Conservation (phyloP, 2,797 vertebrate species). For the Pantherophis alleghaniensis region DNA sequence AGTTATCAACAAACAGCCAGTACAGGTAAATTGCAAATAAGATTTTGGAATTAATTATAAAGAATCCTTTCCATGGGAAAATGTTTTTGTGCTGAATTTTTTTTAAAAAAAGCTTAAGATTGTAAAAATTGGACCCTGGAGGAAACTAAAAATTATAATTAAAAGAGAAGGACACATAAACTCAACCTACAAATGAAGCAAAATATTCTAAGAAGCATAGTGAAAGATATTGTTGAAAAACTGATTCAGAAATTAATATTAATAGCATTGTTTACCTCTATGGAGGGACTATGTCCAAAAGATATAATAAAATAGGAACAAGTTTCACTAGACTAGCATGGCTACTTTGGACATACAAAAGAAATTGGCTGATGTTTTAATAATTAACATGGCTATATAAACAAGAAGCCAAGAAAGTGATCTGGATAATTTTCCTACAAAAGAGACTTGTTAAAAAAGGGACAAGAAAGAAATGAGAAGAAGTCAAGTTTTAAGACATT, state of each 20-base stretch:
- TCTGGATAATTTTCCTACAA: not conserved
- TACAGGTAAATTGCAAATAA: not conserved
- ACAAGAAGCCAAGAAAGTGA: not conserved
- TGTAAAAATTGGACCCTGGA: not conserved
- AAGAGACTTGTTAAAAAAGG: not conserved
- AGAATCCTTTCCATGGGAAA: not conserved
- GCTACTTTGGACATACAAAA: not conserved
- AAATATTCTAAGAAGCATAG: not conserved
- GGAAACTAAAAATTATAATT: not conserved
- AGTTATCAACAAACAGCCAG: not conserved
- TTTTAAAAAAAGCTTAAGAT: not conserved
- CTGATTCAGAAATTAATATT: not conserved
- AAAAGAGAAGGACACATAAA: not conserved
- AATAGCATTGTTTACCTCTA: not conserved
- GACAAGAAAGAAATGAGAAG: not conserved
- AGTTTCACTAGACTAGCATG: not conserved
- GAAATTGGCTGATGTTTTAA: not conserved
- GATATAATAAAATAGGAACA: not conserved
- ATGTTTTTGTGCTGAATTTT: not conserved
- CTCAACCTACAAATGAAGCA: not conserved
- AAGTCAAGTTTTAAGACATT: not conserved
- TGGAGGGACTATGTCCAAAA: not conserved
- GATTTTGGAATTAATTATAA: not conserved
- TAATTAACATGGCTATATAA: not conserved
- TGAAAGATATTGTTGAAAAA: not conserved